A percentile compares a stretch with the other conserved stretches of the same genome.
Conservation (phyloP, 2,888 invertebrate species). For the Disparrhopalites patrizii region DNA sequence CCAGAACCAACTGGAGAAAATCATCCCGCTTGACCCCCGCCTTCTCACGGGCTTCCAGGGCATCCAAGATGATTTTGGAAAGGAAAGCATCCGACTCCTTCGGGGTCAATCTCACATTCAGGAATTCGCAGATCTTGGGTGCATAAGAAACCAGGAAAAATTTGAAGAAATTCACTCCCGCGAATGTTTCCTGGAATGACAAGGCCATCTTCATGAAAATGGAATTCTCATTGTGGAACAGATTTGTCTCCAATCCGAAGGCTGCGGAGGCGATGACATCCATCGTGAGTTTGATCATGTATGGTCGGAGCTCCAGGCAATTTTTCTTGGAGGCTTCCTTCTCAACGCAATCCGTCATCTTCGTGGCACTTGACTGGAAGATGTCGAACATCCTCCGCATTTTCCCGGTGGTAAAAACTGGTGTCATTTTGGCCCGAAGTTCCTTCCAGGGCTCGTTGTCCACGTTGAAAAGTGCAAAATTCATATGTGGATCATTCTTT, state of each 20-base stretch:
- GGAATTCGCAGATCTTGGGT: not conserved
- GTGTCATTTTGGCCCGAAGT: not conserved
- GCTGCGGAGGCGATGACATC: slow-evolving; percentile 10
- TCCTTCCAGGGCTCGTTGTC: slow-evolving; percentile 7
- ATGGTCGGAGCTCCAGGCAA: not conserved
- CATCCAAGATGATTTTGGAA: not conserved
- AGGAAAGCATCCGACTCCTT: slow-evolving; percentile 1
- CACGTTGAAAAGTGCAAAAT: not conserved
- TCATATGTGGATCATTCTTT: slow-evolving; percentile 16
- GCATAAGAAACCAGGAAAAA: not conserved
- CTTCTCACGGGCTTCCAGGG: not conserved
- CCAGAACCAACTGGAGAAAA: slow-evolving; percentile 1
- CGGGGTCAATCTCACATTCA: not conserved
- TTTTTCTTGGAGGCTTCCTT: not conserved
- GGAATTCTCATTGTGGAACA: slow-evolving; percentile 9
- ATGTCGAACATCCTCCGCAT: slow-evolving; percentile 12
- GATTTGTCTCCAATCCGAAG: slow-evolving; percentile 7
- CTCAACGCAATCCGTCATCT: too few relatives aligned
- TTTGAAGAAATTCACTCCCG: not conserved
- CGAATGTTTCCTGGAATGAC: not conserved
- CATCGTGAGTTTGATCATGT: slow-evolving; percentile 11
- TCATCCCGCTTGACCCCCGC: slow-evolving; percentile 9
- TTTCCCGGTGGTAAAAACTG: slow-evolving; percentile 12
- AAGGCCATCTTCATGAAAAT: too few relatives aligned
- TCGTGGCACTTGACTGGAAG: slow-evolving; percentile 1